These are phyloP conservation scores for Tinamus guttatus DNA, from an alignment of 2,113 vertebrate species.

Conservation along the genomic window DNA sequence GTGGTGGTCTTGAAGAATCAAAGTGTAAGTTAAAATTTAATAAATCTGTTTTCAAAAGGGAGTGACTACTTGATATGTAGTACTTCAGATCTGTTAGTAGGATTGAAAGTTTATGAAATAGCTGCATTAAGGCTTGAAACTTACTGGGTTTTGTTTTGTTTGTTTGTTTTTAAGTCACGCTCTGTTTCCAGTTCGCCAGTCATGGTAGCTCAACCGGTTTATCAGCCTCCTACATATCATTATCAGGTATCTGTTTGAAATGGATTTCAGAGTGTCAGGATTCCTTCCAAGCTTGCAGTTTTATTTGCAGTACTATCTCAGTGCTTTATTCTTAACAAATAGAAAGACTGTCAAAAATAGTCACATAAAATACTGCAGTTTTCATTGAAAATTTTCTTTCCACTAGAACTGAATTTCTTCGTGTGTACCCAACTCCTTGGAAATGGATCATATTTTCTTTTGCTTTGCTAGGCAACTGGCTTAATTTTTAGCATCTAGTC, in stretches of 20 bases:
- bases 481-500: not conserved
- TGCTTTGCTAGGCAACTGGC: not conserved
- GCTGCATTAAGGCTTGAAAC: not conserved
- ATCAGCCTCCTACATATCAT: conserved; percentile 79
- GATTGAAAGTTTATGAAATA: not conserved
- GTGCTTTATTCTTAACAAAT: not conserved
- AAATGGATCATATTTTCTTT: not conserved
- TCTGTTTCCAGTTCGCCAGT: conserved; percentile 77
- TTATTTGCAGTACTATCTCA: not conserved
- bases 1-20: not conserved
- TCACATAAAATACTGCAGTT: not conserved
- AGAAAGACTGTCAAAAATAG: not conserved
- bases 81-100: not conserved
- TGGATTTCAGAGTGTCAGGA: not conserved
- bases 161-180: conserved; percentile 63
- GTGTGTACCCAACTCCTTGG: not conserved
- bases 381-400: not conserved
- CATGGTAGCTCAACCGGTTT: conserved; percentile 79
- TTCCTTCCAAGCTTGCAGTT: not conserved
- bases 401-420: not conserved
- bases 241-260: conserved; percentile 78
- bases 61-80: not conserved
- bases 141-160: not conserved
- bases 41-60: not conserved
- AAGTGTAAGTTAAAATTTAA: not conserved